A percentile compares a stretch with the other conserved stretches of the same genome.
phyloP scores from a whole-genome alignment of 2,113 vertebrate species.

The Mustela nigripes region DNA sequence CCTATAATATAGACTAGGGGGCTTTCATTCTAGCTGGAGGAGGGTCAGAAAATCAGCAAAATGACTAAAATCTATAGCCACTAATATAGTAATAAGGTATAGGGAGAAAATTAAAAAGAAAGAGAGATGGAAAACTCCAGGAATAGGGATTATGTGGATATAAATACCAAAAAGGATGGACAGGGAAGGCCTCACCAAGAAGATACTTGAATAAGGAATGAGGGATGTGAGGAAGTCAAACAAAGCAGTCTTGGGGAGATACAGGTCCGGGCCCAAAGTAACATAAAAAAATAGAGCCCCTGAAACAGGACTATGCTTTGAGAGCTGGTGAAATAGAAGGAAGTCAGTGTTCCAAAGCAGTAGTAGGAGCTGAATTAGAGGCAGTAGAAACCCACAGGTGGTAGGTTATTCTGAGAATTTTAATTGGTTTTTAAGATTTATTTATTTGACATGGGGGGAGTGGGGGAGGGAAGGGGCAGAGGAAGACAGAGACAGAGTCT shows the following conservation, averaged over 20 bases:
- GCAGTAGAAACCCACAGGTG: background rate
- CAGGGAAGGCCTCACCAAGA: background rate
- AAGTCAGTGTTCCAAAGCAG: background rate
- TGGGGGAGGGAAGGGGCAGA: background rate
- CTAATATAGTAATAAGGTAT: background rate
- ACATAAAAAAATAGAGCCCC: background rate
- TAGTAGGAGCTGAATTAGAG: background rate
- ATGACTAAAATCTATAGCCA: background rate
- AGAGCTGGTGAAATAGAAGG: background rate
- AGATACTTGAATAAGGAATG: background rate
- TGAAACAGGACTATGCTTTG: background rate
- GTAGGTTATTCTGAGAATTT: background rate
- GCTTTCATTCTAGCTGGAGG: background rate
- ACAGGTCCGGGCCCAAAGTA: background rate
- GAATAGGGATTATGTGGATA: background rate
- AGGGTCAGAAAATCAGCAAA: background rate
- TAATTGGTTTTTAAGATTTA: background rate
- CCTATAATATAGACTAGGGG: background rate
- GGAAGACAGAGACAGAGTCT: background rate
- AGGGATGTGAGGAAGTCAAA: background rate
- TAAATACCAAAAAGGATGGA: background rate
- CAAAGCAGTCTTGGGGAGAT: background rate
- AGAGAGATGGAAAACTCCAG: background rate
- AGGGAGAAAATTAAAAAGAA: background rate
- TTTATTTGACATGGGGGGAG: background rate